Percentiles rank a stretch among this genome's conserved stretches.
These are phyloP conservation scores for Orgyia antiqua DNA, from an alignment of 2,888 invertebrate species.

Conservation along the genomic window DNA sequence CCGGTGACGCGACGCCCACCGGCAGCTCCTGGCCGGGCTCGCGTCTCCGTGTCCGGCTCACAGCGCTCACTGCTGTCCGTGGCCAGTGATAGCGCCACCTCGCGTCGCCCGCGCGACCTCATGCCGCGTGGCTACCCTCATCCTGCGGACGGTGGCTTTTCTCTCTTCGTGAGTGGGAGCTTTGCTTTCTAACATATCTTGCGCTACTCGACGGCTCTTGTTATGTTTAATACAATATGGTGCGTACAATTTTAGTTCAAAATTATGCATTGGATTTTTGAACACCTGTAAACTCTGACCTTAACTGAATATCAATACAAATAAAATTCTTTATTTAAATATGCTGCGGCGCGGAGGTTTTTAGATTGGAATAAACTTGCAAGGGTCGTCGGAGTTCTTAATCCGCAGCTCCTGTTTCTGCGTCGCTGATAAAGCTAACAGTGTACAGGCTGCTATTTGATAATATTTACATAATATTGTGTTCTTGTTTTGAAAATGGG, in stretches of 20 bases:
- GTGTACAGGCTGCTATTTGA: constrained; percentile 61
- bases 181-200: constrained; percentile 71
- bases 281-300: no score
- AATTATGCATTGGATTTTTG: no score
- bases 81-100: constrained; percentile 70
- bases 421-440: constrained; percentile 66
- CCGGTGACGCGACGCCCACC: constrained; percentile 34
- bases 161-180: constrained; percentile 77
- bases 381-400: constrained; percentile 61
- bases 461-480: constrained; percentile 12
- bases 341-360: constrained; percentile 27
- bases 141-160: constrained; percentile 66
- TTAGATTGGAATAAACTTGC: constrained; percentile 38
- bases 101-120: constrained; percentile 63
- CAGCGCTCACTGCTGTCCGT: constrained; percentile 75
- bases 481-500: not conserved
- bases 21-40: constrained; percentile 33
- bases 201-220: constrained; percentile 37
- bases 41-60: constrained; percentile 50
- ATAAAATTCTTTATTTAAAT: no score
- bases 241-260: no score
- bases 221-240: no score
- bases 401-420: constrained; percentile 69
- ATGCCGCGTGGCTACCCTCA: constrained; percentile 58
- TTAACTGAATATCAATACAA: no score